Evolutionary conservation across 1,140 invertebrate genomes (phyloP), one percentile per base, ranked within the genome.

Genomic region (Hyles euphorbiae): DNA sequence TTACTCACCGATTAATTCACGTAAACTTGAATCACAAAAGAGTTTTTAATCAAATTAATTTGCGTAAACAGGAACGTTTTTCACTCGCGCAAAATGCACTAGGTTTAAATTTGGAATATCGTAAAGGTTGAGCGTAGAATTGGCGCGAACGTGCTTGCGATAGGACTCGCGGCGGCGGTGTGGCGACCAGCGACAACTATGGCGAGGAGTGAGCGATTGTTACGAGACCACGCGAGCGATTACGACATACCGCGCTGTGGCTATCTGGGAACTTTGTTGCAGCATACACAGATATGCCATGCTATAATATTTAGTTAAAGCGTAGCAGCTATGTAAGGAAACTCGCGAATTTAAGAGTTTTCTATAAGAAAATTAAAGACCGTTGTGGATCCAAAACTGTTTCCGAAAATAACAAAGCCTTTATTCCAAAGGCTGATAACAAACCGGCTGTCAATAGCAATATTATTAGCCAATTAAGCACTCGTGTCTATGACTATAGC

Each of bases 71-170:
- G 11, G 34, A 60, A 40, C 8, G 36, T 40, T 40, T n/a, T 55
- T 43, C 65, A 67, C 65, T 60, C 60, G 57, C 63, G 63, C 46
- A 43, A 22, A 22, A 22, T 22, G 22, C 22, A 22, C 22, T 22
- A 22, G 22, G 22, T 2, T 22, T 22, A 22, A 22, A 22, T 22
- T 22, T 22, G 22, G 22, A 22, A 22, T 22, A 22, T 22, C 22
- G 22, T 22, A 22, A 22, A 22, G 22, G 22, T 22, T 22, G 22
- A 22, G 22, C 22, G 22, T 53, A 61, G 61, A 63, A 60, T n/a
- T 60, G 58, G 51, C 60, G 63, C 55, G 63, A 65, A 58, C 67
- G 67, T 63, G 34, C n/a, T 60, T 44, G 10, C 60, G 22, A 32
- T 50, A 40, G 54, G 36, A 36, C 60, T 45, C 9, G n/a, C 46